phyloP scores from a whole-genome alignment of 2,888 invertebrate genomes.

The Megaustenia siamemsis region DNA sequence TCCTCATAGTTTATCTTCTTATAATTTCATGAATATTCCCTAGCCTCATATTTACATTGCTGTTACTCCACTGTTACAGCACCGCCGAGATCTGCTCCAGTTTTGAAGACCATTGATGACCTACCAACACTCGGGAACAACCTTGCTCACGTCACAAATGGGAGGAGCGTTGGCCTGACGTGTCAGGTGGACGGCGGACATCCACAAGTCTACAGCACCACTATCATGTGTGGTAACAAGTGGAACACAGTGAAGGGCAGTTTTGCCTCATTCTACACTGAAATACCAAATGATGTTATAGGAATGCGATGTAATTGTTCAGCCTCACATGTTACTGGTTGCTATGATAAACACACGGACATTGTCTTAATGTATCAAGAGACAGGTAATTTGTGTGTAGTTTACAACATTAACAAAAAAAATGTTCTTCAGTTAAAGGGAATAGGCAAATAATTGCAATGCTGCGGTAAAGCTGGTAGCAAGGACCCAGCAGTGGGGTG shows the following conservation, averaged over 20 bases:
- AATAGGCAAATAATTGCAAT: too few species aligned
- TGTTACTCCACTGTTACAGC: too few species aligned
- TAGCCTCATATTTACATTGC: too few species aligned
- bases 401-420: too few species aligned
- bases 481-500: too few species aligned
- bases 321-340: conserved; percentile 3
- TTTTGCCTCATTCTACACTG: background rate
- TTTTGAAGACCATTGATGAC: background rate
- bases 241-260: background rate
- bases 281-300: background rate
- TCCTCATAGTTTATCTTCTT: too few species aligned
- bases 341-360: background rate
- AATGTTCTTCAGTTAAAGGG: too few species aligned
- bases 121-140: background rate
- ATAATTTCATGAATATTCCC: too few species aligned
- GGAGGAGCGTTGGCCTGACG: background rate
- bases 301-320: background rate
- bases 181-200: conserved; percentile 3
- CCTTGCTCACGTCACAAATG: background rate
- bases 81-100: background rate
- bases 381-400: too few species aligned
- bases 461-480: too few species aligned
- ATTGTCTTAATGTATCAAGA: background rate
- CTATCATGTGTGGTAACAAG: background rate
- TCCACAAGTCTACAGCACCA: background rate